Evolutionary conservation across 2,113 vertebrate species (phyloP).

Genomic region (Daboia siamensis): DNA sequence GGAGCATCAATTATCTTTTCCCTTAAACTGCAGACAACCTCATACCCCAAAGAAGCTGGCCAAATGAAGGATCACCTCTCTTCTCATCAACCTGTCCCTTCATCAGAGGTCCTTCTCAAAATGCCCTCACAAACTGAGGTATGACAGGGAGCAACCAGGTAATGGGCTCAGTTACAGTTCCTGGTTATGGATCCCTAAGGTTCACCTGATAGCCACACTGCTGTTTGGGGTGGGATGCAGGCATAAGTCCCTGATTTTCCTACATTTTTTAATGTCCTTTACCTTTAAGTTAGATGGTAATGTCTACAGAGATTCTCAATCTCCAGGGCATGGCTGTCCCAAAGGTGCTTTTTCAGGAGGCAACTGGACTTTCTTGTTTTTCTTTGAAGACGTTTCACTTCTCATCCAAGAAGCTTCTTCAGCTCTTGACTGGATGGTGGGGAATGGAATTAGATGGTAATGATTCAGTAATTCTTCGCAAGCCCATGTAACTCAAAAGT

Average conservation of each 20-base stretch:
- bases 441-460: background rate
- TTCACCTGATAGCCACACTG: background rate
- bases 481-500: background rate
- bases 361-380: too few species aligned
- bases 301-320: too few species aligned
- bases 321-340: too few species aligned
- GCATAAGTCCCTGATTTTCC: background rate
- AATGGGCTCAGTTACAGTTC: background rate
- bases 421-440: too few species aligned
- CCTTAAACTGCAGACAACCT: background rate
- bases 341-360: too few species aligned
- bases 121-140: background rate
- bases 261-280: background rate
- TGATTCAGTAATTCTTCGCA: background rate
- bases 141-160: background rate
- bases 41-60: background rate
- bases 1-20: background rate
- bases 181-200: background rate
- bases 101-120: background rate
- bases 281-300: background rate
- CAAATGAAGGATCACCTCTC: background rate
- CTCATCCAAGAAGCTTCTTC: too few species aligned
- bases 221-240: background rate
- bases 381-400: too few species aligned
- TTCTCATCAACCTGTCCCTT: background rate